Conservation (phyloP, 2,113 vertebrate genomes). For the Chionodraco myersi region DNA sequence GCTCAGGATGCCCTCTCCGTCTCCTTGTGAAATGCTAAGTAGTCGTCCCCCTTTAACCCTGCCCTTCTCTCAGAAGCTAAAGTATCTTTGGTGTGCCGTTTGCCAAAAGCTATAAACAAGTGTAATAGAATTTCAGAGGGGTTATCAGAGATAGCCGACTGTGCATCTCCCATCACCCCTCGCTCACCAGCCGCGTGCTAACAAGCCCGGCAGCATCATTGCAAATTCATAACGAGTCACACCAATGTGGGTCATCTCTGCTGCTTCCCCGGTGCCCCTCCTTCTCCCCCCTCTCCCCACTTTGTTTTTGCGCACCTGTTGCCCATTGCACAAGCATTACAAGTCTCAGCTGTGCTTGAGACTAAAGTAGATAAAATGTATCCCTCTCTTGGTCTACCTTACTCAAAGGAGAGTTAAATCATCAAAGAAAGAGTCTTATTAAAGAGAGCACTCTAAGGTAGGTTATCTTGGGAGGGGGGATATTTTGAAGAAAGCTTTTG, state of each 20-base stretch:
- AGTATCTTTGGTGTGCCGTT: conserved; percentile 72
- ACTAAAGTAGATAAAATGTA: conserved; percentile 7
- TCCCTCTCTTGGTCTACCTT: conserved; percentile 17
- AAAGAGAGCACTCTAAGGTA: conserved; percentile 24
- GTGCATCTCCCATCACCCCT: conserved; percentile 70
- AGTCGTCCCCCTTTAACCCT: conserved; percentile 66
- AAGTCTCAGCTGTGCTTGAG: conserved; percentile 1
- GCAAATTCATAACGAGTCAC: conserved; percentile 71
- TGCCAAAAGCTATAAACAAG: conserved; percentile 82
- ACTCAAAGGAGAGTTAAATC: conserved; percentile 20
- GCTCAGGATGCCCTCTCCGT: conserved; percentile 62
- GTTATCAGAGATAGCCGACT: conserved; percentile 70
- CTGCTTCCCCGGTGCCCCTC: conserved; percentile 21
- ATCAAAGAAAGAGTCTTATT: conserved; percentile 39
- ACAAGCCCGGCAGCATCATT: conserved; percentile 76
- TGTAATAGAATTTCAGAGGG: conserved; percentile 79
- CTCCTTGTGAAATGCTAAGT: conserved; percentile 76
- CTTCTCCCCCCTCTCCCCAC: neutral
- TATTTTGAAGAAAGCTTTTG: conserved; percentile 8
- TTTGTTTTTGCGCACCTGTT: conserved; percentile 44
- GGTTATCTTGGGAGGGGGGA: neutral
- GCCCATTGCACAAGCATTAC: conserved; percentile 21
- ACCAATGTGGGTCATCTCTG: conserved; percentile 77
- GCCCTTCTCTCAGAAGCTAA: conserved; percentile 67
- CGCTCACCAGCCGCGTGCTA: conserved; percentile 71